Evolutionary conservation across 2,797 vertebrate species (phyloP).

Genomic region (Margarornis squamiger): DNA sequence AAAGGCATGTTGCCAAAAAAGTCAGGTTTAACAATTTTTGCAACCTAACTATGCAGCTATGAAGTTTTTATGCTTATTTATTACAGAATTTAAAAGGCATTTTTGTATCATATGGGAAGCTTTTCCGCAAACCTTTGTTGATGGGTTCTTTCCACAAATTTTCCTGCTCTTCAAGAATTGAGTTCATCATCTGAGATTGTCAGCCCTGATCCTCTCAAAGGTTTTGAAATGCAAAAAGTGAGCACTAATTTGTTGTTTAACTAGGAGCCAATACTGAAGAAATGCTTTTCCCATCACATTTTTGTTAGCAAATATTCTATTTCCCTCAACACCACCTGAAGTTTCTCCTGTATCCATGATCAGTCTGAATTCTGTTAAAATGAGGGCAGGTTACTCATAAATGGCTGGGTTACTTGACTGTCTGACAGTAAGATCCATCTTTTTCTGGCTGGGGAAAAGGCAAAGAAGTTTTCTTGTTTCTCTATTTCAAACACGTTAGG

Average conservation of each 20-base stretch:
- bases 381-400: not conserved
- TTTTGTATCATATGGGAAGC: not conserved
- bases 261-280: not conserved
- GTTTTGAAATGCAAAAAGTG: not conserved
- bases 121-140: not conserved
- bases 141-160: not conserved
- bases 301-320: not conserved
- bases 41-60: not conserved
- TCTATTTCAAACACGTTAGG: not conserved
- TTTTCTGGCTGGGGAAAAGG: not conserved
- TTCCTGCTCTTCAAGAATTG: not conserved
- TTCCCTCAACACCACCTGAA: not conserved
- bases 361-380: not conserved
- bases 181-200: not conserved
- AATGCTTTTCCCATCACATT: not conserved
- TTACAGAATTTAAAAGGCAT: not conserved
- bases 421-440: not conserved
- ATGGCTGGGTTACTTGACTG: not conserved
- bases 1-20: not conserved
- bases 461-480: not conserved
- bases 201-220: not conserved
- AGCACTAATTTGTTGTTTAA: not conserved
- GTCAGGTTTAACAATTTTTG: not conserved
- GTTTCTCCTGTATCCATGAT: not conserved
- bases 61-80: not conserved